Evolutionary conservation across 23 tunicate species (phyloP), one percentile per base, ranked within the genome.

Genomic region (Trididemnum nubilum): DNA sequence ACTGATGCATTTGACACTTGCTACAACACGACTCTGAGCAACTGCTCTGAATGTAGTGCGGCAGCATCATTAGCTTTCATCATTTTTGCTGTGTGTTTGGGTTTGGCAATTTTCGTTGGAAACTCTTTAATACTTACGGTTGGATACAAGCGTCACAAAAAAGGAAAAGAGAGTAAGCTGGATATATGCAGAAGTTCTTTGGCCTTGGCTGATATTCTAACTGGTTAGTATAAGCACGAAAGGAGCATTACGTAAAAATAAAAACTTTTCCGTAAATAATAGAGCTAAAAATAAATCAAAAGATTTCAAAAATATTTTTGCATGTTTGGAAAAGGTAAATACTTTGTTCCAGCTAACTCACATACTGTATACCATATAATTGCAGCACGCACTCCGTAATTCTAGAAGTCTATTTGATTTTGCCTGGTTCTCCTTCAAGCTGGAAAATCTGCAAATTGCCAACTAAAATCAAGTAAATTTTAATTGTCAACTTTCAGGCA

Each of bases 181-280:
- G 54, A 44, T 44, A 15, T 15, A 7, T 44, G 54, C 15, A 44
- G 54, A 44, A 7, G 54, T 44, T 44, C 54, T 7, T 15, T 44
- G 54, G 82, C 82, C 1, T 1, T 60, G 15, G 82, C 82, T n/a
- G 82, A 78, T 34, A 0, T 78, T 3, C 82, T 78, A 34, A 60
- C 82, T 31, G 82, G 82, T 78, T 15, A 34, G 30, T 15, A 40
- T 40, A n/a, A n/a, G n/a, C n/a, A n/a, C n/a, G n/a, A n/a, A n/a
- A n/a, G n/a, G n/a, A n/a, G n/a, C n/a, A n/a, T n/a, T n/a, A n/a
- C n/a, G n/a, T n/a, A n/a, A n/a, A n/a, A n/a, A n/a, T n/a, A n/a
- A n/a, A n/a, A n/a, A n/a, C n/a, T n/a, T n/a, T n/a, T n/a, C n/a
- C n/a, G n/a, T n/a, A n/a, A n/a, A n/a, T n/a, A n/a, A n/a, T n/a